phyloP scores from a whole-genome alignment of 1,140 invertebrate species.

The Globodera ellingtonae region DNA sequence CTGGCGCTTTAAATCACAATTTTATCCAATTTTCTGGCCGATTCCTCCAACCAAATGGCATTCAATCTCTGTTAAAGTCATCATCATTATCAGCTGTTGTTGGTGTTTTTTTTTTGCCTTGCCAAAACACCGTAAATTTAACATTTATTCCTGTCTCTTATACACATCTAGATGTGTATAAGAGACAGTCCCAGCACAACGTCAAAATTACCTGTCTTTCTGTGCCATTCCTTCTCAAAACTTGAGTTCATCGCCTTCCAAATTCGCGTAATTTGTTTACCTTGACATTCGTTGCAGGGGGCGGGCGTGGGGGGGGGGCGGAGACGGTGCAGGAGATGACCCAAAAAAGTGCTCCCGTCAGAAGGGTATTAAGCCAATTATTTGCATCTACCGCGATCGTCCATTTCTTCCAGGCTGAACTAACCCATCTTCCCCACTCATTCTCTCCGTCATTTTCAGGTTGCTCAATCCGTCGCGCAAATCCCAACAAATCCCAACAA shows the following conservation, averaged over 20 bases:
- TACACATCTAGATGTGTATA: too few relatives aligned
- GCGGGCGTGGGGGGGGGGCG: too few relatives aligned
- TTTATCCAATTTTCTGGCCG: neutral
- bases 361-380: constrained; percentile 11
- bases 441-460: neutral
- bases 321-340: neutral
- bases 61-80: neutral
- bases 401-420: neutral
- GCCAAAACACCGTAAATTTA: neutral
- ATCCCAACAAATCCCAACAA: neutral
- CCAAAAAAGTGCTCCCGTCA: neutral
- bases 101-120: neutral
- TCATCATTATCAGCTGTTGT: neutral
- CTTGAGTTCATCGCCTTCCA: neutral
- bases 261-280: constrained; percentile 24
- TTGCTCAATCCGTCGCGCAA: neutral
- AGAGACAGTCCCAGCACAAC: constrained; percentile 16
- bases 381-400: constrained; percentile 6
- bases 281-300: constrained; percentile 15
- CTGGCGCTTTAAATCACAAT: neutral
- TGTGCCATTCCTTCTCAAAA: constrained; percentile 4
- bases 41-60: neutral
- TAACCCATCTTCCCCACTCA: neutral
- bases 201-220: constrained; percentile 11
- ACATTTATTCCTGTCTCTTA: too few relatives aligned